Conservation (phyloP, 2,797 vertebrate species). For the Parauchenoglanis ngamensis region DNA sequence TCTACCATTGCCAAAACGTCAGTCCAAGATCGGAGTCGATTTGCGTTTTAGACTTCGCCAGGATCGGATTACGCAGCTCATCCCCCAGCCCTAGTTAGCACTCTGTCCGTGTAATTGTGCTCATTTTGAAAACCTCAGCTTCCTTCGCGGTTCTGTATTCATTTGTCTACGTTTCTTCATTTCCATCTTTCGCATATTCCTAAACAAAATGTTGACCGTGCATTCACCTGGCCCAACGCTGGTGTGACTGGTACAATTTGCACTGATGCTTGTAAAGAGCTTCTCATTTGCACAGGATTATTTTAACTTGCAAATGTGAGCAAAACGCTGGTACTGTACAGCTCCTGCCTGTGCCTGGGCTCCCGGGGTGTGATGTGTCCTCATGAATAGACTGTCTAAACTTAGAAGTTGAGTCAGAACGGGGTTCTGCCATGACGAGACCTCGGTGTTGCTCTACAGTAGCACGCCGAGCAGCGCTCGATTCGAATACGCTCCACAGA, state of each 20-base stretch:
- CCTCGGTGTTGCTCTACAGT: not conserved
- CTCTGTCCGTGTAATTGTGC: not conserved
- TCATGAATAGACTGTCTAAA: slow-evolving; percentile 19
- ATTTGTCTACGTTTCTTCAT: not conserved
- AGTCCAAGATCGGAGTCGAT: not conserved
- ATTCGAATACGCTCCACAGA: not conserved
- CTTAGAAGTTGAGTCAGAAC: slow-evolving; percentile 5
- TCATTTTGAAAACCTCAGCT: not conserved
- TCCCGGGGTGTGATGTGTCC: slow-evolving; percentile 5
- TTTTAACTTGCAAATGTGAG: slow-evolving; percentile 43
- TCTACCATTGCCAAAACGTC: too few species aligned
- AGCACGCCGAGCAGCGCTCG: not conserved
- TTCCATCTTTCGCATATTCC: not conserved
- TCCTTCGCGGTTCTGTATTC: not conserved
- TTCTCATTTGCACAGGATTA: slow-evolving; percentile 35
- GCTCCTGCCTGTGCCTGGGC: not conserved
- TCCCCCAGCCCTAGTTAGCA: not conserved
- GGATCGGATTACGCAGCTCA: not conserved
- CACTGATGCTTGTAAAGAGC: slow-evolving; percentile 7
- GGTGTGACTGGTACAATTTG: not conserved
- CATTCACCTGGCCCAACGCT: not conserved
- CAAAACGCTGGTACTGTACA: not conserved
- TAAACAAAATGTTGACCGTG: not conserved
- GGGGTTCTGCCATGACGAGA: not conserved
- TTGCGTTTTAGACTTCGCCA: not conserved